Percentiles rank a stretch among this genome's conserved stretches.
Conservation (phyloP, 2,888 invertebrate genomes). For the Meandrusa payeni region DNA sequence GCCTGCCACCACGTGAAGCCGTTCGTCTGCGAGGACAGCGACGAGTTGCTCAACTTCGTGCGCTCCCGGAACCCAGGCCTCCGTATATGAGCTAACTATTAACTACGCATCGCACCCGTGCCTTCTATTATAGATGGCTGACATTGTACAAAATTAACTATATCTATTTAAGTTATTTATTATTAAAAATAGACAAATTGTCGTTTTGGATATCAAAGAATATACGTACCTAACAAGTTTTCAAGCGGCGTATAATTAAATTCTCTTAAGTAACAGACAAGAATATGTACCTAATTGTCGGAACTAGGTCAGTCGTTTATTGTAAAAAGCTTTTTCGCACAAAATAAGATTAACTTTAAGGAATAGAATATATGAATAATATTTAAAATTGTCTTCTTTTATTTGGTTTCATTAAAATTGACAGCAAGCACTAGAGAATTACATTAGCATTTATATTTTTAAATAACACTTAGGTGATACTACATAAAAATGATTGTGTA, state of each 20-base stretch:
- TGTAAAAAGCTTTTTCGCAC: slow-evolving; percentile 72
- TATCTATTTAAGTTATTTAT: slow-evolving; percentile 74
- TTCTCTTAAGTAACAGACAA: not conserved
- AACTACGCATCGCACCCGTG: slow-evolving; percentile 32
- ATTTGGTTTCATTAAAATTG: not conserved
- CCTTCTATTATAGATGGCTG: slow-evolving; percentile 62
- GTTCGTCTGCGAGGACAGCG: slow-evolving; percentile 95
- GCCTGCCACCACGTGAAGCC: slow-evolving; percentile 93
- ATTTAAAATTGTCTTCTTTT: slow-evolving; percentile 26
- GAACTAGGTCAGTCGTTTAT: slow-evolving; percentile 42
- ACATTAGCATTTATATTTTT: no score
- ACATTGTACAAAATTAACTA: slow-evolving; percentile 74
- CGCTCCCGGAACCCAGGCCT: slow-evolving; percentile 93
- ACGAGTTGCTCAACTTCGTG: slow-evolving; percentile 93
- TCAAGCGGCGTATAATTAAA: not conserved
- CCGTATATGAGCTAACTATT: slow-evolving; percentile 81
- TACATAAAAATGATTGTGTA: no score
- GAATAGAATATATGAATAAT: slow-evolving; percentile 56
- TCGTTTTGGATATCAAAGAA: slow-evolving; percentile 13
- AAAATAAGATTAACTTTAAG: slow-evolving; percentile 65
- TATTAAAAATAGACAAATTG: slow-evolving; percentile 18
- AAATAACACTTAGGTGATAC: no score
- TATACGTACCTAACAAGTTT: not conserved
- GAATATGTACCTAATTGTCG: slow-evolving; percentile 13
- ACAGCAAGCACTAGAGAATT: no score